Evolutionary conservation across 2,113 vertebrate genomes (phyloP).

Genomic region (Rhipidura dahli): DNA sequence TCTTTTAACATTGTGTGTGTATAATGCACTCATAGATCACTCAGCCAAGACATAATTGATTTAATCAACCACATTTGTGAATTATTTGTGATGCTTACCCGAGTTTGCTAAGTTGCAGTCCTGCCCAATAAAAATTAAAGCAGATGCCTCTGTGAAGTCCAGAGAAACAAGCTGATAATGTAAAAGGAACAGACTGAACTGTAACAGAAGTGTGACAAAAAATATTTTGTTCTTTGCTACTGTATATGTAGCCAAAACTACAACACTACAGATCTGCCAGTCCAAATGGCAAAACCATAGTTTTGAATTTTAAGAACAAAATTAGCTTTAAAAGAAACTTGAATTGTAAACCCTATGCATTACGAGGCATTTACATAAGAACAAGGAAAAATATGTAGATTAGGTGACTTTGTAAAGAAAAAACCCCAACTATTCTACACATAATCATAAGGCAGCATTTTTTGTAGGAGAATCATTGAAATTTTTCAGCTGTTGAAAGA

Average conservation of each 20-base stretch:
- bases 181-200: conserved; percentile 58
- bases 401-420: not conserved
- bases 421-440: not conserved
- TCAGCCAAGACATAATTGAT: conserved; percentile 43
- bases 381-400: not conserved
- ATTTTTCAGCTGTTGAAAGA: not conserved
- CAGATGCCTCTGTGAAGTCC: conserved; percentile 27
- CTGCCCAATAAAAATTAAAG: conserved; percentile 31
- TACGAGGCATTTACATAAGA: not conserved
- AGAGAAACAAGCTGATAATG: conserved; percentile 26
- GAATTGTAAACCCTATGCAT: not conserved
- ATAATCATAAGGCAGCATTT: not conserved
- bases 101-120: not conserved
- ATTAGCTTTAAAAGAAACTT: not conserved
- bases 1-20: not conserved
- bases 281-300: conserved; percentile 17
- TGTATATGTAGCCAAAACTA: conserved; percentile 56
- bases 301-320: not conserved
- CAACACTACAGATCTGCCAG: conserved; percentile 47
- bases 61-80: conserved; percentile 30
- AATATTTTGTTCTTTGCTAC: conserved; percentile 61
- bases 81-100: conserved; percentile 19
- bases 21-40: not conserved
- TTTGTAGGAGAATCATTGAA: not conserved
- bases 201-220: conserved; percentile 52